These are phyloP conservation scores for Nipponia nippon DNA, from an alignment of 2,113 vertebrate genomes.

Conservation along the genomic window DNA sequence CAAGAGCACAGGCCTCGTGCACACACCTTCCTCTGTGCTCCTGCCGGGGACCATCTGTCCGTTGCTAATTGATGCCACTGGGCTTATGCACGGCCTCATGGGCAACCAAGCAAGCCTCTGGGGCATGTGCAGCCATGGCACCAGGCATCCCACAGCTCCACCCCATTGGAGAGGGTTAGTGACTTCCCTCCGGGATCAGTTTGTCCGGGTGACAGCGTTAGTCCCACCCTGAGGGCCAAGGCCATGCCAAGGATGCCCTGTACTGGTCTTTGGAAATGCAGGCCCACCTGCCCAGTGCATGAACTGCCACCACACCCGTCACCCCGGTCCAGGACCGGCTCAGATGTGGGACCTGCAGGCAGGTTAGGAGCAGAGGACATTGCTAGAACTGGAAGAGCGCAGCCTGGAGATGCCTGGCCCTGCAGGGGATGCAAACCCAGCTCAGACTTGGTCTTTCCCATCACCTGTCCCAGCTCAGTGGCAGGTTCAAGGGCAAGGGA, in stretches of 20 bases:
- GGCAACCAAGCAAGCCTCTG: background rate
- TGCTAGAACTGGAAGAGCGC: background rate
- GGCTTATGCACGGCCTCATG: rapidly evolving
- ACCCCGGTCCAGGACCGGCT: background rate
- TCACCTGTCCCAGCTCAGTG: background rate
- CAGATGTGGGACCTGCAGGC: background rate
- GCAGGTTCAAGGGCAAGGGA: rapidly evolving
- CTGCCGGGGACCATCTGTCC: background rate
- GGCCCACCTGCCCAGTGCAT: background rate
- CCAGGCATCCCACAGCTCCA: background rate
- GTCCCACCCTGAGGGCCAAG: background rate
- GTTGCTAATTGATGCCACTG: background rate
- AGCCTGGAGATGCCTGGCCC: background rate
- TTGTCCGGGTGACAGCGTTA: background rate
- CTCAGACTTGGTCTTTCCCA: background rate
- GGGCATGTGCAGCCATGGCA: background rate
- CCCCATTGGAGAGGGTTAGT: background rate
- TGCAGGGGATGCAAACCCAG: background rate
- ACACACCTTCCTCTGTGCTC: background rate
- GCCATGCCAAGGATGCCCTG: background rate
- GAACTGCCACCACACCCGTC: background rate
- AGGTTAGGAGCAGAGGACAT: background rate
- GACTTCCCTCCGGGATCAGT: too few relatives aligned
- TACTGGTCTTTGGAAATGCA: background rate
- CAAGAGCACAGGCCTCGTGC: background rate